Evolutionary conservation across 1,140 invertebrate genomes (phyloP), one percentile per base, ranked within the genome.

Genomic region (Dendroctonus valens): DNA sequence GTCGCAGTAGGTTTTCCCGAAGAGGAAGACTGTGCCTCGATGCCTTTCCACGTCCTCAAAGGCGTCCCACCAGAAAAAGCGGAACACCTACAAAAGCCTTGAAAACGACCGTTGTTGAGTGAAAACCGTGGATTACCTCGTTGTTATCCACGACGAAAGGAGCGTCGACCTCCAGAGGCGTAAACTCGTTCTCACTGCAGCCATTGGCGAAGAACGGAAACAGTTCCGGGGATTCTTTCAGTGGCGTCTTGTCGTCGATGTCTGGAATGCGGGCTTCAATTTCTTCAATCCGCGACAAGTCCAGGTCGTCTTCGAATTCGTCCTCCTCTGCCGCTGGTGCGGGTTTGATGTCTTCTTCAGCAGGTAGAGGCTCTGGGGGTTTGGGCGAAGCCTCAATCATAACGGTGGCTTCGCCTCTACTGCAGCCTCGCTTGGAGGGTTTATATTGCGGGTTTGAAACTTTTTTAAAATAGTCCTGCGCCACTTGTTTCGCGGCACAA

Each of bases 61-160:
- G 12, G 95, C 95, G 83, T 99, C 96, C 79, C 93, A 85, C 90
- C 93, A 98, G 80, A 89, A 99, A 73, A 98, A 95, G 66, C 87
- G 83, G n/a, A 96, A 81, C n/a, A 88, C 81, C 79, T 84, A 69
- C 41, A 74, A 74, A 66, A 55, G 15, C 15, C 7, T 26, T 26
- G 26, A 26, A 26, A 26, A 26, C 26, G 26, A 26, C 26, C 26
- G 26, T 3, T 8, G 50, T 51, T 26, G 15, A 51, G 26, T 1
- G 3, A 26, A 26, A 26, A 26, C 26, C 2, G 12, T 46, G 44
- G 9, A 46, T 46, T 46, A 58, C 55, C 41, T 58, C 26, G 3
- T 8, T 42, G 41, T 44, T 15, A 49, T 59, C 26, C 9, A 11
- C 41, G 7, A 39, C 42, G 49, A 59, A 59, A 14, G 44, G 58